Evolutionary conservation across 2,797 vertebrate species (phyloP).

Genomic region (Sandelia bainsii): DNA sequence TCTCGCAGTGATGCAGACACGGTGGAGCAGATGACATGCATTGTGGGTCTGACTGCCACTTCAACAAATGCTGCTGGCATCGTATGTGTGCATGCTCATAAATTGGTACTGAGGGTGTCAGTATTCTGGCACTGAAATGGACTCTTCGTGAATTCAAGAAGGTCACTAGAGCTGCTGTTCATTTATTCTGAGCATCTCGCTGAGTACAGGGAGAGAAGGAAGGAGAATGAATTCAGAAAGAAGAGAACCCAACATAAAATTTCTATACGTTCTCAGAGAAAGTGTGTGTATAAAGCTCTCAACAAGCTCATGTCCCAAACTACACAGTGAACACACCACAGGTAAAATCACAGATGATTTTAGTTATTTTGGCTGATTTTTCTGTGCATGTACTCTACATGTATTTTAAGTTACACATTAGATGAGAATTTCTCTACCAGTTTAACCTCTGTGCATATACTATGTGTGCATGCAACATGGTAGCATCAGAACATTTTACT

Average conservation of each 20-base stretch:
- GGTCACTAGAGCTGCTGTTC: conserved; percentile 42
- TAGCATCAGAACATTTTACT: too few species aligned
- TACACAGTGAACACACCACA: too few species aligned
- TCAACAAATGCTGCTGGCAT: conserved; percentile 35
- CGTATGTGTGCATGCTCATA: conserved; percentile 26
- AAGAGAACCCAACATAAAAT: not conserved
- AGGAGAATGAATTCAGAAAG: not conserved
- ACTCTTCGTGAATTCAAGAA: conserved; percentile 57
- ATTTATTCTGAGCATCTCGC: conserved; percentile 56
- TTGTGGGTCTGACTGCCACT: conserved; percentile 48
- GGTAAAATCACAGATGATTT: too few species aligned
- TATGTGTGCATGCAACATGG: too few species aligned
- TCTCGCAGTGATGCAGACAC: conserved; percentile 19
- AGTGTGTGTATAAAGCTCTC: not conserved
- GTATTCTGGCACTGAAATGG: conserved; percentile 43
- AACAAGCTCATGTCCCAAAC: too few species aligned
- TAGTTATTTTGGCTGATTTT: too few species aligned
- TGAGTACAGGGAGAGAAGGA: conserved; percentile 11
- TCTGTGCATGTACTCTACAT: too few species aligned
- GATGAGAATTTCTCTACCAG: too few species aligned
- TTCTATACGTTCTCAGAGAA: not conserved
- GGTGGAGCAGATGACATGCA: conserved; percentile 45
- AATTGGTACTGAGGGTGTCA: conserved; percentile 60
- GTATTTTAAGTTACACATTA: too few species aligned
- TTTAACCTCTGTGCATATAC: too few species aligned